Evolutionary conservation across 1,140 invertebrate genomes (phyloP).

Genomic region (Mycetomoellerius zeteki): DNA sequence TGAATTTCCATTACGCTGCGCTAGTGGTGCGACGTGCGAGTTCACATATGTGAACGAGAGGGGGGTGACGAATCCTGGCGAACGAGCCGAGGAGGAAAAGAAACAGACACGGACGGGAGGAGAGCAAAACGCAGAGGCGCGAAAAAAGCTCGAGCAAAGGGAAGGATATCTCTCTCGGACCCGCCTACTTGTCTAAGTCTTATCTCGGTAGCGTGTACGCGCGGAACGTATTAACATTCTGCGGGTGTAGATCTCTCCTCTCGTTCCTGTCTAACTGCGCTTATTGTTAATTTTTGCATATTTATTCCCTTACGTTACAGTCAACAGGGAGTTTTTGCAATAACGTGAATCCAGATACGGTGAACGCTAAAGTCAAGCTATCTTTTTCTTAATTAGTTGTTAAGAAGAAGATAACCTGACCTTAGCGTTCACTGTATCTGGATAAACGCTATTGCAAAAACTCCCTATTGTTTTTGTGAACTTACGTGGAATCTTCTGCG

Average conservation of each 20-base stretch:
- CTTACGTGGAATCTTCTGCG: not conserved
- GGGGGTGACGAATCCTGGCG: constrained; percentile 21
- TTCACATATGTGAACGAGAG: not conserved
- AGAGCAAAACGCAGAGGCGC: constrained; percentile 25
- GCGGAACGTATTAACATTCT: constrained; percentile 35
- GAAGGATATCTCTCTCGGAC: not conserved
- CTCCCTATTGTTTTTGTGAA: constrained; percentile 18
- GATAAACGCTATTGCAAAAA: too few relatives aligned
- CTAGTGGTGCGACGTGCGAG: not conserved
- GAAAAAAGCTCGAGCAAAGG: constrained; percentile 54
- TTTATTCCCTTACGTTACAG: not conserved
- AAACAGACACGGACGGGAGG: not conserved
- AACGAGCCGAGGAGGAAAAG: not conserved
- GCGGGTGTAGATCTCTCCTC: not conserved
- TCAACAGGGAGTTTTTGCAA: too few relatives aligned
- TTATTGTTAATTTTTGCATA: constrained; percentile 54
- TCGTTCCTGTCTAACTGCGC: not conserved
- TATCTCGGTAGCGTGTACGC: constrained; percentile 7
- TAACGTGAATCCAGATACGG: too few relatives aligned
- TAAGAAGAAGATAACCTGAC: too few relatives aligned
- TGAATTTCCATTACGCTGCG: constrained; percentile 78
- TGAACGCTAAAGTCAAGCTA: too few relatives aligned
- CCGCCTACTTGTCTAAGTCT: constrained; percentile 45
- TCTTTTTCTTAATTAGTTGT: too few relatives aligned
- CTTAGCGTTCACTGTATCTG: too few relatives aligned